These are phyloP conservation scores for Haliclystus octoradiatus DNA, from an alignment of 30 jellyfish, hydroid and myxozoan genomes.

Conservation along the genomic window DNA sequence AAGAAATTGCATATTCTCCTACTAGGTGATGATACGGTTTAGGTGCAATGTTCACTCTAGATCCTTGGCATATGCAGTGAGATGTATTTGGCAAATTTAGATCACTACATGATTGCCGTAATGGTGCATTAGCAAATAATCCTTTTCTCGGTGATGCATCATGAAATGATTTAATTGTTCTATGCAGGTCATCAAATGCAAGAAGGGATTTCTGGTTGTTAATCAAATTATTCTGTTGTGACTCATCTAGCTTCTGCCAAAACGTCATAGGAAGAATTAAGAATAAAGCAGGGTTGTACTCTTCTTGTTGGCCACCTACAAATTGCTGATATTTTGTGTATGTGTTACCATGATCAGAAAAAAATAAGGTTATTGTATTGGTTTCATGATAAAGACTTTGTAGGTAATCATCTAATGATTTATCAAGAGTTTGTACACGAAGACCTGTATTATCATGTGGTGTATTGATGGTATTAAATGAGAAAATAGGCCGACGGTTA, in stretches of 20 bases:
- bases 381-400: neutral
- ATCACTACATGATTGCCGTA: too few relatives aligned
- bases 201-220: conserved; percentile 25
- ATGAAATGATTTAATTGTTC: conserved; percentile 19
- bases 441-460: conserved; percentile 70
- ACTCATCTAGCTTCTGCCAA: conserved; percentile 12
- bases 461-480: conserved; percentile 29
- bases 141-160: too few relatives aligned
- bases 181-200: conserved; percentile 35
- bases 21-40: too few relatives aligned
- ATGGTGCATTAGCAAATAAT: too few relatives aligned
- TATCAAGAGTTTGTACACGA: conserved; percentile 57
- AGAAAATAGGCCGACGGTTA: conserved; percentile 12
- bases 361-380: conserved; percentile 29
- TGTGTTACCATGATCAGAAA: conserved; percentile 78
- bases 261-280: conserved; percentile 35
- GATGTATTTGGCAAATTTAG: too few relatives aligned
- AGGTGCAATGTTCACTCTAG: too few relatives aligned
- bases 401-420: conserved; percentile 13
- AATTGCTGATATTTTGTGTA: conserved; percentile 45
- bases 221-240: conserved; percentile 13
- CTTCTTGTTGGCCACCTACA: conserved; percentile 46
- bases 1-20: too few relatives aligned
- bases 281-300: conserved; percentile 53
- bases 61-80: too few relatives aligned